Percentiles rank a stretch among this genome's conserved stretches.
Evolutionary conservation across 2,113 vertebrate genomes (phyloP).

Genomic region (Cheilinus undulatus): DNA sequence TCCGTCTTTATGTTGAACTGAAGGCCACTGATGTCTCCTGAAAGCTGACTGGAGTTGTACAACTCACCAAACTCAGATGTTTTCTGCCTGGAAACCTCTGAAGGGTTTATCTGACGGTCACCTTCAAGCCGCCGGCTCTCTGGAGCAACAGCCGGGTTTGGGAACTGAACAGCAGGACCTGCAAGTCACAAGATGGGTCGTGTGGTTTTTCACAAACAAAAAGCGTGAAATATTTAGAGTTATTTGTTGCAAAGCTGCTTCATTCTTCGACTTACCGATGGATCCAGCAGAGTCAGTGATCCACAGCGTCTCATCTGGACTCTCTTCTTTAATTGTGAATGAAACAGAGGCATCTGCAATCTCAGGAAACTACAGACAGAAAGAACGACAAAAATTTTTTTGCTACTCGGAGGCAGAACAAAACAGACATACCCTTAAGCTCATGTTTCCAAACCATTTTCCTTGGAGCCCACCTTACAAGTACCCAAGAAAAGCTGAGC

Average conservation of each 20-base stretch:
- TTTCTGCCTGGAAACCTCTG: constrained; percentile 46
- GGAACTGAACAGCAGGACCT: constrained; percentile 58
- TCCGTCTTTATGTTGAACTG: constrained; percentile 73
- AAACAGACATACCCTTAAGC: no score
- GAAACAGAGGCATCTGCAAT: constrained; percentile 57
- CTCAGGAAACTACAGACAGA: constrained; percentile 57
- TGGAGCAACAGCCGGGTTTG: background rate
- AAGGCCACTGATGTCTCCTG: constrained; percentile 38
- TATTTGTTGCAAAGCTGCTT: background rate
- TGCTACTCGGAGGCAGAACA: background rate
- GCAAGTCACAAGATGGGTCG: background rate
- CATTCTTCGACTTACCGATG: constrained; percentile 27
- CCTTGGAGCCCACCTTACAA: no score
- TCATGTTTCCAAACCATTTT: no score
- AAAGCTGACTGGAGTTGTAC: constrained; percentile 36
- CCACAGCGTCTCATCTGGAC: constrained; percentile 76
- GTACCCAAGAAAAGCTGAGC: no score
- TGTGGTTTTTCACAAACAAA: background rate
- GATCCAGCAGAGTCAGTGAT: constrained; percentile 55
- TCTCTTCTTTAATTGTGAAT: constrained; percentile 79
- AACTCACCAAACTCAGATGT: constrained; percentile 40
- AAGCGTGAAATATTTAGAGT: no score
- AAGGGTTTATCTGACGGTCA: constrained; percentile 18
- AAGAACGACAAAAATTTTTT: background rate
- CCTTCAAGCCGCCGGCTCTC: constrained; percentile 51